These are phyloP conservation scores for Spicauda simplicius DNA, from an alignment of 2,888 invertebrate genomes.

Conservation along the genomic window DNA sequence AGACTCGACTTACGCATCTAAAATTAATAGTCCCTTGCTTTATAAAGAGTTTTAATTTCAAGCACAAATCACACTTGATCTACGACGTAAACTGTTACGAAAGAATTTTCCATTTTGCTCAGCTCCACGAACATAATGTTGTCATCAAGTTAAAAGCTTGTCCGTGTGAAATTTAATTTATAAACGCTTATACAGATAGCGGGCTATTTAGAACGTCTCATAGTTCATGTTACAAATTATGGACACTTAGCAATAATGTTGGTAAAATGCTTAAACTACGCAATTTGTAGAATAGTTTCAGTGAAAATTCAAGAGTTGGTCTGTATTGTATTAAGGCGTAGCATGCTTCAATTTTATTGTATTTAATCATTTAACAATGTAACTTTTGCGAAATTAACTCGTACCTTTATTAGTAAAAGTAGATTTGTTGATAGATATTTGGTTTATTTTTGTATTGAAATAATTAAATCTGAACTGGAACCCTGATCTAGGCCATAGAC, in stretches of 20 bases:
- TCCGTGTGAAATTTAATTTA: constrained; percentile 25
- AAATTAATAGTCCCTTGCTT: neutral
- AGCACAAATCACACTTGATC: constrained; percentile 10
- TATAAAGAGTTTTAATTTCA: neutral
- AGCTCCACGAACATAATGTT: constrained; percentile 15
- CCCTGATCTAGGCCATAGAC: no score
- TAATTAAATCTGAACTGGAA: no score
- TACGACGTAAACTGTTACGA: constrained; percentile 15
- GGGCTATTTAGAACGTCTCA: constrained; percentile 4
- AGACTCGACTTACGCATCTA: no score
- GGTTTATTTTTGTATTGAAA: no score
- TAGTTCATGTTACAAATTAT: neutral
- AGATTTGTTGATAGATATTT: no score
- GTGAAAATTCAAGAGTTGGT: no score
- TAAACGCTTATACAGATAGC: constrained; percentile 15
- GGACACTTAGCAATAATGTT: neutral
- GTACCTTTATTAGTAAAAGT: no score
- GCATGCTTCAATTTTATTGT: no score
- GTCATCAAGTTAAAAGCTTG: constrained; percentile 16
- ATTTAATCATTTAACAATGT: no score
- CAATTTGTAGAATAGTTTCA: no score
- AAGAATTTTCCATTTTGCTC: constrained; percentile 18
- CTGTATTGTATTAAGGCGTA: no score
- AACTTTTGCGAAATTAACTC: no score
- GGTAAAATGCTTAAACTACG: neutral